Conservation (phyloP, 2,888 invertebrate species). For the Eulithis testata region DNA sequence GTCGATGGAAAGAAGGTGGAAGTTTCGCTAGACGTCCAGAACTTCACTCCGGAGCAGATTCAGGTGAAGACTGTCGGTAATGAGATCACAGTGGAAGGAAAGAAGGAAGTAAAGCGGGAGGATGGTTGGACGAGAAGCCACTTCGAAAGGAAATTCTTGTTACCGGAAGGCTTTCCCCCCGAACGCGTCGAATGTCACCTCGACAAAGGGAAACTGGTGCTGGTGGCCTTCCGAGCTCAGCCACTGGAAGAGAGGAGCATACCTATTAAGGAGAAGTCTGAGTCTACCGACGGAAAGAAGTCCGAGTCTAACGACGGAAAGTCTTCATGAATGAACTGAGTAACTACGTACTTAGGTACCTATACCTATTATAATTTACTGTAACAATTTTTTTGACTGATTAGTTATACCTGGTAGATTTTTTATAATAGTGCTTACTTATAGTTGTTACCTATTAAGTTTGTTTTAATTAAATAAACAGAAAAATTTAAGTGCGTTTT, state of each 20-base stretch:
- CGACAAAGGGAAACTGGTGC: constrained; percentile 89
- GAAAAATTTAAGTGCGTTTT: background rate
- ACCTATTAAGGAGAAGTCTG: constrained; percentile 64
- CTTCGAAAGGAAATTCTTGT: constrained; percentile 89
- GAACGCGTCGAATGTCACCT: constrained; percentile 89
- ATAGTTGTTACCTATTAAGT: background rate
- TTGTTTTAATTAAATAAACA: background rate
- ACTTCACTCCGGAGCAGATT: constrained; percentile 92
- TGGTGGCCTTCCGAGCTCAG: constrained; percentile 86
- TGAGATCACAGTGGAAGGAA: constrained; percentile 90
- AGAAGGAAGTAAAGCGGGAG: constrained; percentile 90
- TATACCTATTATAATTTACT: background rate
- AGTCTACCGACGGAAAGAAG: constrained; percentile 46
- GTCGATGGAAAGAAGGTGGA: constrained; percentile 88
- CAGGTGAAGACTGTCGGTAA: constrained; percentile 90
- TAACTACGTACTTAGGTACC: background rate
- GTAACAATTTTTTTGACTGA: constrained; percentile 1
- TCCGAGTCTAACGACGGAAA: constrained; percentile 36
- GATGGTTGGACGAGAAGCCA: constrained; percentile 91
- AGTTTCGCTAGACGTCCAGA: constrained; percentile 90
- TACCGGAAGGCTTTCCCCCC: constrained; percentile 91
- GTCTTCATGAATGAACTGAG: constrained; percentile 13
- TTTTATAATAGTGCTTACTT: background rate
- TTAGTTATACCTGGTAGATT: background rate
- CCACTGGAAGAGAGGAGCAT: constrained; percentile 66